Evolutionary conservation across 1,140 invertebrate genomes (phyloP), one percentile per base, ranked within the genome.

Genomic region (Atta cephalotes): DNA sequence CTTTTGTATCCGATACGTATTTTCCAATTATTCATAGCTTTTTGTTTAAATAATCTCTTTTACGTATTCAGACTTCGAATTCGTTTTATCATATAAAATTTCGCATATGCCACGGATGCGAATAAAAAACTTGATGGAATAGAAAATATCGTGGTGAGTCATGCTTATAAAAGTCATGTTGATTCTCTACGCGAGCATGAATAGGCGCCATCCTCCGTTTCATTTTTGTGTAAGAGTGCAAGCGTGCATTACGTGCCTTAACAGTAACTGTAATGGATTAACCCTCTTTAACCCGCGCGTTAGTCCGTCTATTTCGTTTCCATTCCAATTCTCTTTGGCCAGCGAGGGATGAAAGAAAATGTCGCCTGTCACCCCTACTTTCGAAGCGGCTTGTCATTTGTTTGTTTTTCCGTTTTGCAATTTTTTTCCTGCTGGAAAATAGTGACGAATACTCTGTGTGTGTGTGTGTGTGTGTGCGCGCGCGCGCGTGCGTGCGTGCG

Each of bases 211-310:
- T 68, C 31, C 18, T 49, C 6, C 51, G 56, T 58, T 21, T 51
- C 39, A 39, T 51, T 74, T 56, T 62, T 58, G 6, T 60, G 31
- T 14, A 6, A 12, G n/a, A n/a, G 35, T 49, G 39, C 39, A 45
- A 58, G 1, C 31, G n/a, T 35, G 35, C 16, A 79, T 89, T 86
- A 85, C 88, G 87, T 89, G 87, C 88, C 58, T 58, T 71, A 71
- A 81, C 77, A 77, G 53, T 58, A 71, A n/a, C 63, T 14, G 49
- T 81, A 86, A 89, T 86, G 88, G 88, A 89, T 89, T 89, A 89
- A 89, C 71, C 77, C 84, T 62, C 77, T 77, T 86, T 53, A 68
- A 28, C 31, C 10, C 53, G 62, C n/a, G n/a, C 62, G n/a, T 39
- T 51, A 28, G 18, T 18, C 35, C 51, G 16, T 14, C 45, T 35